phyloP scores from a whole-genome alignment of 2,797 vertebrate genomes.

The Sphenopsis melanotis region DNA sequence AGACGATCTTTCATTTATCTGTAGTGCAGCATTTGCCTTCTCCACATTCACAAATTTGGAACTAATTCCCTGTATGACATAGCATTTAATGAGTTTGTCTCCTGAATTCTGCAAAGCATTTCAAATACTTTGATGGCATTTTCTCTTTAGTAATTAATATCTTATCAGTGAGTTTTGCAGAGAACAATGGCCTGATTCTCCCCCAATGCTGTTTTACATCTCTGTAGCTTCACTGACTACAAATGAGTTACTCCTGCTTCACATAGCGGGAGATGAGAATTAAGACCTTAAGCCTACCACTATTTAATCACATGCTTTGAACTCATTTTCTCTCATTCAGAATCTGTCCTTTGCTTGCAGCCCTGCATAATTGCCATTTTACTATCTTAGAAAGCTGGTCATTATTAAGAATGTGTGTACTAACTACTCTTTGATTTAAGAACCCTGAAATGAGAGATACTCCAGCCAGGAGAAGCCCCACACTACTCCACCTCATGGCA shows the following conservation, averaged over 20 bases:
- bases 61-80: conserved; percentile 37
- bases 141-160: conserved; percentile 62
- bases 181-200: conserved; percentile 62
- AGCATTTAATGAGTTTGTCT: conserved; percentile 60
- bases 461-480: not conserved
- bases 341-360: conserved; percentile 2
- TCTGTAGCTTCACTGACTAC: conserved; percentile 23
- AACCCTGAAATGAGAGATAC: not conserved
- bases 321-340: conserved; percentile 25
- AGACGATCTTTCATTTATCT: not conserved
- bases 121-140: conserved; percentile 61
- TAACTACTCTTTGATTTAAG: not conserved
- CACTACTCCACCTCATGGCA: accelerated
- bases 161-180: conserved; percentile 57
- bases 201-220: conserved; percentile 31
- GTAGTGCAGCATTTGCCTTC: conserved; percentile 2
- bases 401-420: not conserved
- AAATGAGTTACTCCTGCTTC: conserved; percentile 37
- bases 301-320: conserved; percentile 40
- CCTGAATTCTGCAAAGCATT: conserved; percentile 55
- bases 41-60: conserved; percentile 44
- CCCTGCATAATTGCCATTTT: not conserved
- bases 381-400: not conserved
- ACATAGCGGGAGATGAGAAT: not conserved
- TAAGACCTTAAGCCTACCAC: conserved; percentile 30